Evolutionary conservation across 2,113 vertebrate species (phyloP), one percentile per base, ranked within the genome.

Genomic region (Drymodes brunneopygia): DNA sequence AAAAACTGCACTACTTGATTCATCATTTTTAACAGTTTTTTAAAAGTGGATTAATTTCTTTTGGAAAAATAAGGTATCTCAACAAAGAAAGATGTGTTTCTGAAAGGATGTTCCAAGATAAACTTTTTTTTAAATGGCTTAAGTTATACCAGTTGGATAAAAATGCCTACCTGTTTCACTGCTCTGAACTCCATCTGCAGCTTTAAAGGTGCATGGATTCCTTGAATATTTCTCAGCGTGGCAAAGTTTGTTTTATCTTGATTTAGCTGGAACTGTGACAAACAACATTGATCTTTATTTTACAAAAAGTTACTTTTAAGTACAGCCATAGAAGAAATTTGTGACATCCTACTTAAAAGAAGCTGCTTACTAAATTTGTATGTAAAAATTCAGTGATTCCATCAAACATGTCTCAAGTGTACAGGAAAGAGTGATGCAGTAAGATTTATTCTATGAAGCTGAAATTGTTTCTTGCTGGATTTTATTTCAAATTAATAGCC

Each of bases 171-270:
- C 98, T 99, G 99, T 97, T 98, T 98, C 33, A 98, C 98, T 51
- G 99, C 99, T 92, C 98, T 98, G 97, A 99, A 99, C 95, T 99
- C 99, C 99, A 99, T 99, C 95, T 99, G 99, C 66, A 99, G 95
- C 94, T 99, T 99, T 38, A 99, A 98, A 5, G 99, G 98, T 24
- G 99, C 99, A 24, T 99, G 99, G 11, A 99, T 97, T 91, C 99
- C 99, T 97, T 99, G 99, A 95, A 99, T 99, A 95, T 99, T 99
- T 95, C 99, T 98, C 96, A 99, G 97, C 0, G 98, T 99, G 11
- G 98, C 98, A 90, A 99, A 98, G 95, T 99, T 99, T 97, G 99
- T 98, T 97, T 99, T 99, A 96, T 99, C 99, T 97, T 99, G 98
- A 97, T 98, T 99, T 71, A 98, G 95, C 90, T 98, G 98, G 95